Conservation (phyloP, 2,888 invertebrate species). For the Pecten maximus region DNA sequence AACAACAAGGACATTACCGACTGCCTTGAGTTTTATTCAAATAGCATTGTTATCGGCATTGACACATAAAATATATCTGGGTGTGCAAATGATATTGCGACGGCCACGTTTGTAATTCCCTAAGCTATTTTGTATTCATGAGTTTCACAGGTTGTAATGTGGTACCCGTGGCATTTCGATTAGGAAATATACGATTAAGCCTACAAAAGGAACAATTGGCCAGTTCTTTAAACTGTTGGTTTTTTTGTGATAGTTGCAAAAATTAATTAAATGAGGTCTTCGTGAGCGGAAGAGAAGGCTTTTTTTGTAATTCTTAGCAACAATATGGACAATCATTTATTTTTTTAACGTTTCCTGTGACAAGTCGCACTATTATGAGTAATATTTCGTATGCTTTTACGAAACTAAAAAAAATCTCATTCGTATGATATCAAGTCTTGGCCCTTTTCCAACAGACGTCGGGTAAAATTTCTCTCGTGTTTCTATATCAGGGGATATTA, state of each 20-base stretch:
- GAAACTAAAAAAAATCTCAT: too few relatives aligned
- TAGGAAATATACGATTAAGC: constrained; percentile 17
- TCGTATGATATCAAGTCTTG: too few relatives aligned
- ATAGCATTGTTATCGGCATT: constrained; percentile 20
- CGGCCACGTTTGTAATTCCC: constrained; percentile 31
- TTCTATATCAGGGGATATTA: too few relatives aligned
- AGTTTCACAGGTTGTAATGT: constrained; percentile 13
- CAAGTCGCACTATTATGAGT: too few relatives aligned
- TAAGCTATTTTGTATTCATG: not conserved
- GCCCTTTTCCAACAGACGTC: too few relatives aligned
- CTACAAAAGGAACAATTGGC: not conserved
- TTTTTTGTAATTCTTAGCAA: not conserved
- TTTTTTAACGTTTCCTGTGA: not conserved
- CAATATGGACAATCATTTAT: not conserved
- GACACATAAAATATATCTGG: constrained; percentile 31
- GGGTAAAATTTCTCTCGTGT: too few relatives aligned
- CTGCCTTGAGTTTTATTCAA: constrained; percentile 2
- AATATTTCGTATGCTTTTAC: too few relatives aligned
- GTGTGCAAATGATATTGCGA: constrained; percentile 2
- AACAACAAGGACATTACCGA: not conserved
- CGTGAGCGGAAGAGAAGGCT: not conserved
- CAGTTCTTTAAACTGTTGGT: not conserved
- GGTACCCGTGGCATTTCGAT: not conserved
- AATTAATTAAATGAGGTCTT: not conserved
- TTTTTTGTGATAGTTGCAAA: not conserved